A percentile compares a stretch with the other conserved stretches of the same genome.
Evolutionary conservation across 1,140 invertebrate species (phyloP).

Genomic region (Drosophila teissieri): DNA sequence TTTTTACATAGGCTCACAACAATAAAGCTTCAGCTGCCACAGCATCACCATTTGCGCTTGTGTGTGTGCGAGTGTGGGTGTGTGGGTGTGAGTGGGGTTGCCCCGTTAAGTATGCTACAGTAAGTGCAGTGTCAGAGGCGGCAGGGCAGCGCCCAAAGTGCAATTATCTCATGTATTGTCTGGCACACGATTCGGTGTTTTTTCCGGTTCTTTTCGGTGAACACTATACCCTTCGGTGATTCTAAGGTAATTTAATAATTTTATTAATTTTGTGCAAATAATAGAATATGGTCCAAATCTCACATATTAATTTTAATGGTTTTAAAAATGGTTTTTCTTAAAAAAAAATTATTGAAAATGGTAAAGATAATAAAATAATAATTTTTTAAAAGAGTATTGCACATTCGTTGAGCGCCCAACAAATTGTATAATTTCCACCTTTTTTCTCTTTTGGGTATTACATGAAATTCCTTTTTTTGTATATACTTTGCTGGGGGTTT

Average conservation of each 20-base stretch:
- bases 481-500: conserved; percentile 50
- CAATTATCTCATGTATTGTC: conserved; percentile 83
- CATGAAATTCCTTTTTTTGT: conserved; percentile 41
- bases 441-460: conserved; percentile 42
- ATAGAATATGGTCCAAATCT: no score
- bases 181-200: conserved; percentile 55
- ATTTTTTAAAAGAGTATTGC: conserved; percentile 5
- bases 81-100: conserved; percentile 3
- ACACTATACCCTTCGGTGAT: conserved; percentile 18
- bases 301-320: no score
- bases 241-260: conserved; percentile 7
- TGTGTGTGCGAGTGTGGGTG: not conserved
- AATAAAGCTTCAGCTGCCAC: conserved; percentile 63
- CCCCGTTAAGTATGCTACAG: conserved; percentile 81
- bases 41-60: conserved; percentile 34
- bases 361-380: no score
- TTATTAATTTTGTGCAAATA: not conserved
- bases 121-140: conserved; percentile 79
- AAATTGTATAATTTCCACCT: conserved; percentile 30
- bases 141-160: conserved; percentile 71
- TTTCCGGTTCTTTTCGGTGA: conserved; percentile 27
- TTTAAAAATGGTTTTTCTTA: no score
- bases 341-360: no score
- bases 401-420: not conserved
- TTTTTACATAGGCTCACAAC: conserved; percentile 74